Percentiles rank a stretch among this genome's conserved stretches.
phyloP scores from a whole-genome alignment of 2,888 invertebrate species.

The Cyclophora albipunctata region DNA sequence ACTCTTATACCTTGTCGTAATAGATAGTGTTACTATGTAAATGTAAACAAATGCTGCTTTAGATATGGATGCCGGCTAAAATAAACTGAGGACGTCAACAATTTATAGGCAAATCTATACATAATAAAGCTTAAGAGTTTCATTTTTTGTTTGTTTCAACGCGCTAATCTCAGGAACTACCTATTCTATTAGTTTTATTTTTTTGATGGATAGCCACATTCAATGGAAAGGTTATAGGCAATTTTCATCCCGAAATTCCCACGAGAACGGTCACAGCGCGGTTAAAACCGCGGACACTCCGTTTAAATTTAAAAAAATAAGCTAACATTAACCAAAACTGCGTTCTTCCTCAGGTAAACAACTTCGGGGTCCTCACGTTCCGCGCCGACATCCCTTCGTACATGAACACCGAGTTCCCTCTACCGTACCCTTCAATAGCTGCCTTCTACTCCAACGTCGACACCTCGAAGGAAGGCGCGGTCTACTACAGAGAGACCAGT shows the following conservation, averaged over 20 bases:
- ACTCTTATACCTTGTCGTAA: conserved; percentile 27
- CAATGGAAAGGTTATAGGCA: no score
- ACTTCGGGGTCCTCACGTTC: conserved; percentile 92
- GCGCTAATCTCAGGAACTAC: no score
- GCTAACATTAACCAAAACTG: no score
- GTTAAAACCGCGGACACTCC: no score
- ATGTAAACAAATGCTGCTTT: conserved; percentile 11
- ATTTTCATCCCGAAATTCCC: no score
- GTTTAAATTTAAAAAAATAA: no score
- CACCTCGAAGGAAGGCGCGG: conserved; percentile 80
- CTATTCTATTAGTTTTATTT: no score
- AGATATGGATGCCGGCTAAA: background rate
- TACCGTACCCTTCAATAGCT: conserved; percentile 92
- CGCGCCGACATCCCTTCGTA: conserved; percentile 90
- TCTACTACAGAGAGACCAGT: conserved; percentile 83
- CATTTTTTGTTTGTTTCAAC: no score
- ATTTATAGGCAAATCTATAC: no score
- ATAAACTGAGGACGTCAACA: background rate
- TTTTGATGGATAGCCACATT: no score
- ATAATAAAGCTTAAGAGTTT: no score
- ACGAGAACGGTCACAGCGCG: no score
- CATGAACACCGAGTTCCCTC: conserved; percentile 90
- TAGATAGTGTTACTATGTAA: conserved; percentile 24
- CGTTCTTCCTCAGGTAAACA: conserved; percentile 82
- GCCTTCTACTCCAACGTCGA: conserved; percentile 95